A percentile compares a stretch with the other conserved stretches of the same genome.
Conservation (phyloP, 2,113 vertebrate genomes). For the Brachyistius frenatus region DNA sequence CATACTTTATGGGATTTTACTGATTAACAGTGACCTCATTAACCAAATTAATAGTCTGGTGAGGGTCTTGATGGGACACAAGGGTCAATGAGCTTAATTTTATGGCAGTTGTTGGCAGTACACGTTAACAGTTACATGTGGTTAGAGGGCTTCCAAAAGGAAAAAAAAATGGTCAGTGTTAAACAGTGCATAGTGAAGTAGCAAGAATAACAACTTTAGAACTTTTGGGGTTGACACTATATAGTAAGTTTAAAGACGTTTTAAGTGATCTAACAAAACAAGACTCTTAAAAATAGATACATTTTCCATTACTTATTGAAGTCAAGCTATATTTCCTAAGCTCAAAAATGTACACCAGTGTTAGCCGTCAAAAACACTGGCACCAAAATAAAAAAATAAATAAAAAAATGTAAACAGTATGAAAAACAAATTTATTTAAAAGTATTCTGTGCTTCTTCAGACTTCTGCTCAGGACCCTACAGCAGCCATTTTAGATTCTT, state of each 20-base stretch:
- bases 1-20: background rate
- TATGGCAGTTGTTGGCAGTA: slow-evolving; percentile 9
- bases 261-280: background rate
- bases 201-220: background rate
- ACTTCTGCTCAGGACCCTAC: slow-evolving; percentile 11
- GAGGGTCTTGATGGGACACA: background rate
- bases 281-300: background rate
- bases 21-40: background rate
- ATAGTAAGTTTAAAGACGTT: too few relatives aligned
- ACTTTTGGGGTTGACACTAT: too few relatives aligned
- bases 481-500: slow-evolving; percentile 58
- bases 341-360: too few relatives aligned
- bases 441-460: background rate
- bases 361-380: background rate
- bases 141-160: slow-evolving; percentile 4
- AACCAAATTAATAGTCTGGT: background rate
- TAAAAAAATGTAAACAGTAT: slow-evolving; percentile 8
- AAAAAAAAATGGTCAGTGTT: background rate
- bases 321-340: background rate
- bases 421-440: background rate
- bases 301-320: slow-evolving; percentile 1
- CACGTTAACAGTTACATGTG: background rate
- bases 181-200: background rate
- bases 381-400: slow-evolving; percentile 25
- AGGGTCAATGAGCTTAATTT: slow-evolving; percentile 13